Evolutionary conservation across 2,888 invertebrate genomes (phyloP), one percentile per base, ranked within the genome.

Genomic region (Troides helena): DNA sequence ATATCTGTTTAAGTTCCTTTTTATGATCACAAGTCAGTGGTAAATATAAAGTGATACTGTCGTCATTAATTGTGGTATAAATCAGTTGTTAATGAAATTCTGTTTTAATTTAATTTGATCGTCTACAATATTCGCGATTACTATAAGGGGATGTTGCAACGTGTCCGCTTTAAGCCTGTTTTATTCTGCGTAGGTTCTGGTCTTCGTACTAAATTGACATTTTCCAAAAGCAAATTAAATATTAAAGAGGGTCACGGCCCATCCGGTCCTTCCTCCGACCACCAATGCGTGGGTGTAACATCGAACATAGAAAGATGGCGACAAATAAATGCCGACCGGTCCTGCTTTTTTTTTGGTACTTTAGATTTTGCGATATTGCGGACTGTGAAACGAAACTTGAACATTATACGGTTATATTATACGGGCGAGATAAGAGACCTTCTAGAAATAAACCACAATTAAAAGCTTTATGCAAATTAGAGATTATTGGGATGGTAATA

Each of bases 171-270:
- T 53, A 23, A 58, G 23, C 25, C 57, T 23, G 57, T 58, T 58
- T n/a, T 14, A 58, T 58, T 58, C 12, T 58, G 57, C 57, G 57
- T 58, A n/a, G 57, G 57, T 23, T 53, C 12, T 58, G 57, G 6
- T 58, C 23, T 23, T 25, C 8, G 57, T 14, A n/a, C 23, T 10
- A 43, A 61, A 60, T 63, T 63, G 59, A 66, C 66, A 36, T 67
- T 21, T 56, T 60, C 43, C 57, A 64, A 64, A 71, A 69, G 63
- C 66, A 63, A 69, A 71, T 69, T 69, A 66, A 58, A 53, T 5
- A n/a, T 53, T 65, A 65, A 66, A 66, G 65, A 53, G 59, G 61
- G 18, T 71, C 68, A 58, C 59, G 43, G 68, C 63, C 56, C 57
- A 21, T 57, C 30, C 60, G 23, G 43, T 39, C 1, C 50, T 8